A percentile compares a stretch with the other conserved stretches of the same genome.
These are phyloP conservation scores for Tiliqua scincoides DNA, from an alignment of 2,113 vertebrate species.

Conservation along the genomic window DNA sequence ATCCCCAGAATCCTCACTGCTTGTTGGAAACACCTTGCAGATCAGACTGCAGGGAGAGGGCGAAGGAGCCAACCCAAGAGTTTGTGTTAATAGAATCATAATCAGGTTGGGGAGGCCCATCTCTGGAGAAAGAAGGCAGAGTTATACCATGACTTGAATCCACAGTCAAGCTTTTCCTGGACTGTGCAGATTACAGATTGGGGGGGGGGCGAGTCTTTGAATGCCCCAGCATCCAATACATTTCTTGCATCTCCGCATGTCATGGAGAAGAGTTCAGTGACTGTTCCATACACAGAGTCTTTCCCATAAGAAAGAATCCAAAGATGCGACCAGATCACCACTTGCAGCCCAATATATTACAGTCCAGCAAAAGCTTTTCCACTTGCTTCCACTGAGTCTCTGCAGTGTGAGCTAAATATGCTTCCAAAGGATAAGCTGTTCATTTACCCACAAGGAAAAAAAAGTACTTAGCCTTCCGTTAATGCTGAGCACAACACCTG, in stretches of 20 bases:
- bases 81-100: conserved; percentile 47
- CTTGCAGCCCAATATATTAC: background rate
- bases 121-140: background rate
- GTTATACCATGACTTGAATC: no score
- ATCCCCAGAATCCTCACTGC: background rate
- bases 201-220: background rate
- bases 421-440: background rate
- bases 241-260: background rate
- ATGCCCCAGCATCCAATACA: background rate
- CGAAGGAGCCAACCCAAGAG: background rate
- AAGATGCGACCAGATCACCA: background rate
- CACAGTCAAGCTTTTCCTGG: background rate
- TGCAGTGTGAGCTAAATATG: background rate
- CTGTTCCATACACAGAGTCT: no score
- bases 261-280: no score
- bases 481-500: background rate
- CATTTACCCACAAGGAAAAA: background rate
- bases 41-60: rapidly evolving
- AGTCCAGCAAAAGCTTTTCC: no score
- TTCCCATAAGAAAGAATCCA: no score
- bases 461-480: background rate
- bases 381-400: background rate
- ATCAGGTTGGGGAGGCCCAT: rapidly evolving
- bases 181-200: background rate
- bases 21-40: background rate